Conservation (phyloP, 2,888 invertebrate genomes). For the Macrosiphum euphorbiae region DNA sequence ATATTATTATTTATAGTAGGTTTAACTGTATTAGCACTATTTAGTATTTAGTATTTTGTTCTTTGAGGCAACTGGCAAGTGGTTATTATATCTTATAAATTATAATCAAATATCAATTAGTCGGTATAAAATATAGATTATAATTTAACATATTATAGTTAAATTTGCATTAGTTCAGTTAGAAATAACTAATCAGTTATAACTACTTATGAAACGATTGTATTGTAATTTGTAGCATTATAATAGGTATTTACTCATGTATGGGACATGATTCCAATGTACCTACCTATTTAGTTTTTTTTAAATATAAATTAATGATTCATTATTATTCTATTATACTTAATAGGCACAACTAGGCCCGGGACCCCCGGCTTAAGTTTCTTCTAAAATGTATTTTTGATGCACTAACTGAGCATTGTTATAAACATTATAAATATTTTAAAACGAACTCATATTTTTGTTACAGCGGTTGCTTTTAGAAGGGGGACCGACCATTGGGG, state of each 20-base stretch:
- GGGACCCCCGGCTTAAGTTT: fast-evolving
- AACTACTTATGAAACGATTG: no score
- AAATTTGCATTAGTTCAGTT: not conserved
- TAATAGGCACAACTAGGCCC: not conserved
- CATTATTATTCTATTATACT: not conserved
- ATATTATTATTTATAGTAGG: not conserved
- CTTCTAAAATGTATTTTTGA: not conserved
- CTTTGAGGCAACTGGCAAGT: not conserved
- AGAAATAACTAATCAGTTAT: not conserved
- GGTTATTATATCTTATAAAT: not conserved
- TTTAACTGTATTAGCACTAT: not conserved
- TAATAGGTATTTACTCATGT: no score
- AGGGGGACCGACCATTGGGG: no score
- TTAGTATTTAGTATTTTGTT: not conserved
- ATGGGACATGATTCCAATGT: no score
- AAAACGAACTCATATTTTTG: not conserved
- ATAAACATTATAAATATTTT: no score
- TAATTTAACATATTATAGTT: not conserved
- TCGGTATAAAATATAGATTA: not conserved
- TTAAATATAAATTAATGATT: no score
- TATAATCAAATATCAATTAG: not conserved
- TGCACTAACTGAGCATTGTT: no score
- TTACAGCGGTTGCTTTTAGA: no score
- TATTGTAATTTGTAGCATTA: no score
- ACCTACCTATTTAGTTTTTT: no score